Evolutionary conservation across 2,113 vertebrate genomes (phyloP).

Genomic region (Psittacus erithacus): DNA sequence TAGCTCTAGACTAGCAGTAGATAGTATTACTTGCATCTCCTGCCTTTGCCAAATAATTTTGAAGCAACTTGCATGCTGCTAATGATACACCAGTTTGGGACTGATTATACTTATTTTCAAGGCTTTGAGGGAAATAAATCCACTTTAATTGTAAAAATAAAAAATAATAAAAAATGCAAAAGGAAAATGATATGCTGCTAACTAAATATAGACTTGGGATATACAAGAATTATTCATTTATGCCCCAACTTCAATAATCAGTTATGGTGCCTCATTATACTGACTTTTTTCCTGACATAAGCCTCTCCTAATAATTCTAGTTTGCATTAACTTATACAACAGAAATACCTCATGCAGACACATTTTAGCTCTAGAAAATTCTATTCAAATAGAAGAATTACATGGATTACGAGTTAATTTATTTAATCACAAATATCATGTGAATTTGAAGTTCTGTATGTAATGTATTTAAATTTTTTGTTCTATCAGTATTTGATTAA

Average conservation of each 20-base stretch:
- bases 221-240: background rate
- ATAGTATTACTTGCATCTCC: background rate
- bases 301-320: background rate
- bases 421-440: background rate
- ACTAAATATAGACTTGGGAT: background rate
- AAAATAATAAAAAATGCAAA: background rate
- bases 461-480: background rate
- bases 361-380: background rate
- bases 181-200: background rate
- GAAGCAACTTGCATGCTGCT: background rate
- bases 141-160: background rate
- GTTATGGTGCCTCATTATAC: background rate
- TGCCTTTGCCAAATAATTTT: background rate
- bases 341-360: background rate
- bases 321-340: background rate
- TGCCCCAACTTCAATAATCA: background rate
- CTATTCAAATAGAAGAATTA: background rate
- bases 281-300: conserved; percentile 10
- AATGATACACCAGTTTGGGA: background rate
- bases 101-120: conserved; percentile 1
- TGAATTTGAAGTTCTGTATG: background rate
- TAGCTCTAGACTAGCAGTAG: background rate
- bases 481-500: background rate
- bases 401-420: background rate
- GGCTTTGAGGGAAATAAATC: background rate